Percentiles rank a stretch among this genome's conserved stretches.
Conservation (phyloP, 2,797 vertebrate species). For the Acanthopagrus latus region DNA sequence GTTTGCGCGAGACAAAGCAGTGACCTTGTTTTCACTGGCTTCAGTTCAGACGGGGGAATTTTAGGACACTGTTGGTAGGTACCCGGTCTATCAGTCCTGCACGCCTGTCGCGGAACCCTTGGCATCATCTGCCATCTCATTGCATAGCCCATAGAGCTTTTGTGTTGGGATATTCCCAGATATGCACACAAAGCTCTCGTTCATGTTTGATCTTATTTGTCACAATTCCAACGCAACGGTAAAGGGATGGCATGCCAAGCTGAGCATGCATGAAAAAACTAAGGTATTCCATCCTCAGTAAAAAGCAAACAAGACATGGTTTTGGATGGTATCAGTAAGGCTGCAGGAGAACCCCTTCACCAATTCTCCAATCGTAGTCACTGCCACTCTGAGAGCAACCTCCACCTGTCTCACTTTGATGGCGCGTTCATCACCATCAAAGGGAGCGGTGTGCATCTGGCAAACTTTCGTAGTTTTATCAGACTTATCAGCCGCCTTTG, state of each 20-base stretch:
- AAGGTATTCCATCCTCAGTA: too few species aligned
- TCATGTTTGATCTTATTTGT: conserved; percentile 28
- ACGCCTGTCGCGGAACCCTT: conserved; percentile 37
- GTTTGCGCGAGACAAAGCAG: conserved; percentile 19
- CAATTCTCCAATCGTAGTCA: too few species aligned
- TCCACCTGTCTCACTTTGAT: too few species aligned
- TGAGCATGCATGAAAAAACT: neutral
- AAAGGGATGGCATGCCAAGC: too few species aligned
- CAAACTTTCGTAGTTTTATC: too few species aligned
- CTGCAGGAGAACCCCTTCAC: too few species aligned
- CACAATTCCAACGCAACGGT: neutral
- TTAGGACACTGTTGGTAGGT: conserved; percentile 38
- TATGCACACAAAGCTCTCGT: conserved; percentile 28
- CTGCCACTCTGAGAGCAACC: too few species aligned
- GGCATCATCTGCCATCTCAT: conserved; percentile 49
- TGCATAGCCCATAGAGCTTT: conserved; percentile 44
- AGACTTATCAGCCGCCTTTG: too few species aligned
- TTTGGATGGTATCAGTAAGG: too few species aligned
- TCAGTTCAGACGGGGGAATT: conserved; percentile 30
- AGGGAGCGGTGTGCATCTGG: too few species aligned
- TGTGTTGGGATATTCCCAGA: conserved; percentile 37
- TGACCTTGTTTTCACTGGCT: conserved; percentile 59
- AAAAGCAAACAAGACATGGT: too few species aligned
- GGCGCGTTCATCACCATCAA: too few species aligned
- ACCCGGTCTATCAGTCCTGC: conserved; percentile 27